These are phyloP conservation scores for Dendropsophus ebraccatus DNA, from an alignment of 2,113 vertebrate species.

Conservation along the genomic window DNA sequence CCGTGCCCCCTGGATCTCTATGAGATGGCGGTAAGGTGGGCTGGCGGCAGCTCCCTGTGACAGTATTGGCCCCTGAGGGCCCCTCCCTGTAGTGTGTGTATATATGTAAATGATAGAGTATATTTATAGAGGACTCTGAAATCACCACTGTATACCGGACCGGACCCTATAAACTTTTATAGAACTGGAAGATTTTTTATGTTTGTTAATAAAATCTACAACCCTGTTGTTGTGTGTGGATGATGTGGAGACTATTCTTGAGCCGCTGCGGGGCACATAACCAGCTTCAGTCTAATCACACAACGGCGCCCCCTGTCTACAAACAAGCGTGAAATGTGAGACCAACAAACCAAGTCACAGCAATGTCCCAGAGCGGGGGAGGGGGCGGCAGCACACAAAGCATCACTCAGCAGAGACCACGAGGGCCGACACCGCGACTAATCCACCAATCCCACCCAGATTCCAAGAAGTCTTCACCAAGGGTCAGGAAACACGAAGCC, in stretches of 20 bases:
- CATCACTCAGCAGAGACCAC: too few relatives aligned
- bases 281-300: too few relatives aligned
- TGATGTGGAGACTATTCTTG: background rate
- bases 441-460: too few relatives aligned
- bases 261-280: too few relatives aligned
- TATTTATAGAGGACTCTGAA: background rate
- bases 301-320: too few relatives aligned
- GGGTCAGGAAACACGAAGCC: too few relatives aligned
- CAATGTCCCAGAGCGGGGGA: too few relatives aligned
- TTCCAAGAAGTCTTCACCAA: too few relatives aligned
- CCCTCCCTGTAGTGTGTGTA: background rate
- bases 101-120: constrained; percentile 44
- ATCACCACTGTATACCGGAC: background rate
- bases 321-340: too few relatives aligned
- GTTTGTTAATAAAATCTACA: background rate
- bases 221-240: background rate
- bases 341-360: too few relatives aligned
- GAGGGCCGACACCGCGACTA: too few relatives aligned
- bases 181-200: constrained; percentile 4
- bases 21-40: background rate
- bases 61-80: constrained; percentile 36
- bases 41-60: background rate
- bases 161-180: background rate
- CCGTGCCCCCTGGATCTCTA: background rate
- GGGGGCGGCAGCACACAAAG: too few relatives aligned